phyloP scores from a whole-genome alignment of 2,113 vertebrate genomes.

The Neotragus pygmaeus region DNA sequence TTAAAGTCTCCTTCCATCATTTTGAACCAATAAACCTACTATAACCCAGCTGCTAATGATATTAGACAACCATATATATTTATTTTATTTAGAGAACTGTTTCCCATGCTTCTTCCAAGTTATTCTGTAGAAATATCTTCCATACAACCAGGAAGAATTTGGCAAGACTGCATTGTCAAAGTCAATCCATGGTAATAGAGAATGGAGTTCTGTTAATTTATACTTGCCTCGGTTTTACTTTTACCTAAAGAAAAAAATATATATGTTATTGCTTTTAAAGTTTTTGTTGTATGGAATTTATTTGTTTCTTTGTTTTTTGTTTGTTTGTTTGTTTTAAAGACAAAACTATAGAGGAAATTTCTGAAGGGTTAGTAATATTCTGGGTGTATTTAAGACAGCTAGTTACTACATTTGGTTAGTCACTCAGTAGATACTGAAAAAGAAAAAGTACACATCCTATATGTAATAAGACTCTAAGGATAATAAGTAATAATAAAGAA shows the following conservation, averaged over 20 bases:
- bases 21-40: background rate
- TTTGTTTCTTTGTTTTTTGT: background rate
- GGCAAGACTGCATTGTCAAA: background rate
- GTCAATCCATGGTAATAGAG: background rate
- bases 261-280: background rate
- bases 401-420: background rate
- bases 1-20: background rate
- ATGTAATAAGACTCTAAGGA: background rate
- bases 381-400: background rate
- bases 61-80: background rate
- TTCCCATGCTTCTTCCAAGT: background rate
- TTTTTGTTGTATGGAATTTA: background rate
- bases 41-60: background rate
- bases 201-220: background rate
- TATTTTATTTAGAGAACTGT: background rate
- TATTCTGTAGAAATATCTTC: conserved; percentile 9
- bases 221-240: background rate
- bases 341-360: background rate
- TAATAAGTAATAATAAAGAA: background rate
- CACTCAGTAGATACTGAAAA: background rate
- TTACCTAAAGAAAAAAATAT: background rate
- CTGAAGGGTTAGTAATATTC: background rate
- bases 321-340: background rate
- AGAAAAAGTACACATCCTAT: background rate
- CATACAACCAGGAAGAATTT: background rate